These are phyloP conservation scores for Pipistrellus nathusii DNA, from an alignment of 2,797 vertebrate species.

Conservation along the genomic window DNA sequence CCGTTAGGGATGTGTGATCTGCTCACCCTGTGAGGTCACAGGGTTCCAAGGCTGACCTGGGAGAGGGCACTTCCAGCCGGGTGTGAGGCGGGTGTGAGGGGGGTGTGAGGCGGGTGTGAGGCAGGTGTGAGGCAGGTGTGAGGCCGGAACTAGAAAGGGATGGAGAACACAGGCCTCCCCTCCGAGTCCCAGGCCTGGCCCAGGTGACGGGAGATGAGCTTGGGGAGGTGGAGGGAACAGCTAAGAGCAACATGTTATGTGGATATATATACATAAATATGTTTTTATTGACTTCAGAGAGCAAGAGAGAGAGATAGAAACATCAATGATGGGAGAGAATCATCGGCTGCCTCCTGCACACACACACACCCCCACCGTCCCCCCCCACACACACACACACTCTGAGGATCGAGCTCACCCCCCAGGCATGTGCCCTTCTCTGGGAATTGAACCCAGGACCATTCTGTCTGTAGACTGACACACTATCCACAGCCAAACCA, in stretches of 20 bases:
- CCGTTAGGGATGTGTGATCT: not conserved
- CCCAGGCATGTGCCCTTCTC: not conserved
- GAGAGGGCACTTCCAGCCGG: not conserved
- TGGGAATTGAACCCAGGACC: not conserved
- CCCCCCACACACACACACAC: too few species aligned
- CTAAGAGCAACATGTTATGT: not conserved
- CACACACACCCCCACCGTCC: too few species aligned
- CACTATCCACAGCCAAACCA: not conserved
- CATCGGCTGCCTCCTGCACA: not conserved
- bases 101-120: too few species aligned
- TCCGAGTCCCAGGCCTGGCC: not conserved
- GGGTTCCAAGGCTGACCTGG: not conserved
- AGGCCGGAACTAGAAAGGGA: rapidly evolving
- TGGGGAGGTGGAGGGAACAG: not conserved
- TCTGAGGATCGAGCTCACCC: not conserved
- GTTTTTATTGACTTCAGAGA: not conserved
- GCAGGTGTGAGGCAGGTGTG: too few species aligned
- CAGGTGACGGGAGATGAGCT: not conserved
- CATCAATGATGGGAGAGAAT: not conserved
- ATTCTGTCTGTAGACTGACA: not conserved
- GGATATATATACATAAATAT: too few species aligned
- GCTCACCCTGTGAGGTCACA: not conserved
- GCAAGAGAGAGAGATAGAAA: not conserved
- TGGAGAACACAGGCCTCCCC: too few species aligned
- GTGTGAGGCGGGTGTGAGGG: too few species aligned